Base-by-base conservation (phyloP, 2,113 vertebrate genomes). In the Xenopus borealis region DNA sequence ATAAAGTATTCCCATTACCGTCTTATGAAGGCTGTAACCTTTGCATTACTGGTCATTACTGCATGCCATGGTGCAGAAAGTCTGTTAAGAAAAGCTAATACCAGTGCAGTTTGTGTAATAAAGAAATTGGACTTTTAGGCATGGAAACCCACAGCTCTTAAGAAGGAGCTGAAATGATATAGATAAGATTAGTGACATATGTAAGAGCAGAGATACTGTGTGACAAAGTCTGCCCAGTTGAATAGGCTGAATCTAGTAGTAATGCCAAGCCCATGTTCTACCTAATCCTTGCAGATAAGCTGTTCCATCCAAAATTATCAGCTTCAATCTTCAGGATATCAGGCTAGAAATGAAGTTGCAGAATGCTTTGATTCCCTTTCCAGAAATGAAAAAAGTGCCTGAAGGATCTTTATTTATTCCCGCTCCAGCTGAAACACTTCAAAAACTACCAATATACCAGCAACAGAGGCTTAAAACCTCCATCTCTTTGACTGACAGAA, bases 371-470 rank as follows among this genome's bases (percentile, higher is more conserved):
- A 94, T 91, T 93, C 90, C 87, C 92, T 88, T 88, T 90, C 92
- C 90, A 92, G 90, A 92, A 93, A 93, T 93, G 92, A 92, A 89
- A 92, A 27, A 94, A 91, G 89, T 91, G 91, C 87, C 91, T 90
- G 90, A 93, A 91, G 91, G 89, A 91, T 92, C 91, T 93, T 92
- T 92, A 92, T 93, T 93, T 93, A 92, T 93, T 91, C 89, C 88
- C 52, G 1, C 85, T 90, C 87, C 88, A 87, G 89, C 85, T 80
- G 86, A 92, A 93, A 92, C 88, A 90, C 91, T 92, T 92, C 89
- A 92, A 84, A 92, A 93, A 92, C 88, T 91, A 88, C 88, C 91
- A 93, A 93, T 93, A 93, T 91, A 90, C 88, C 85, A 86, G 90
- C 23, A 92, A 94, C 88, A 91, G 89, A 93, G 89, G 89, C 89